Percentiles rank a stretch among this genome's conserved stretches.
Evolutionary conservation across 2,888 invertebrate species (phyloP).

Genomic region (Drosophila kuntzei): DNA sequence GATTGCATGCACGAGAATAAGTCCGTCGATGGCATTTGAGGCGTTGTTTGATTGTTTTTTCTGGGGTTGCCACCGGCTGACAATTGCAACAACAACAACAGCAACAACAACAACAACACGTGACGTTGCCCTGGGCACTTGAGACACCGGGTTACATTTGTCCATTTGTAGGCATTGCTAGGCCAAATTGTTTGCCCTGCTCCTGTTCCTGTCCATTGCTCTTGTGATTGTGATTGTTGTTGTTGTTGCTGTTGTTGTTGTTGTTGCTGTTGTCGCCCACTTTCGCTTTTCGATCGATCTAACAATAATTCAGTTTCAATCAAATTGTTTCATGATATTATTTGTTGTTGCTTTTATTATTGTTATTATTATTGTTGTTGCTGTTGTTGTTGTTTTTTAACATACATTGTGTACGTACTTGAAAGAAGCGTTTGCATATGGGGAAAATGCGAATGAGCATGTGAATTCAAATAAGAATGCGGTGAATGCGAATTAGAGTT

Average conservation of each 20-base stretch:
- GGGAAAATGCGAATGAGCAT: slow-evolving; percentile 40
- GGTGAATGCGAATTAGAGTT: slow-evolving; percentile 14
- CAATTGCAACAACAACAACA: slow-evolving; percentile 21
- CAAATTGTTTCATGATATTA: slow-evolving; percentile 67
- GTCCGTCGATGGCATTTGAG: slow-evolving; percentile 47
- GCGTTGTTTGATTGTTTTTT: slow-evolving; percentile 72
- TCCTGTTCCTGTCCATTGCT: slow-evolving; percentile 12
- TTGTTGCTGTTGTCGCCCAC: slow-evolving; percentile 52
- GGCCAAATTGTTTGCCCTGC: slow-evolving; percentile 47
- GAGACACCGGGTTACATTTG: slow-evolving; percentile 54
- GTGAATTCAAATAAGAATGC: slow-evolving; percentile 31
- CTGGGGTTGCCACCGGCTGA: slow-evolving; percentile 43
- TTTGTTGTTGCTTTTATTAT: slow-evolving; percentile 39
- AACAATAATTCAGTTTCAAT: slow-evolving; percentile 81
- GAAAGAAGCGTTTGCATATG: slow-evolving; percentile 42
- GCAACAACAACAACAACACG: slow-evolving; percentile 32
- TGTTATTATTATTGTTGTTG: slow-evolving; percentile 29
- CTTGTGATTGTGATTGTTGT: slow-evolving; percentile 24
- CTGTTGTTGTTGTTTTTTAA: slow-evolving; percentile 32
- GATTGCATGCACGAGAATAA: slow-evolving; percentile 63
- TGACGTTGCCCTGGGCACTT: slow-evolving; percentile 74
- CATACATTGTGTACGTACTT: slow-evolving; percentile 35
- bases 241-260: slow-evolving; percentile 23
- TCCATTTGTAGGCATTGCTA: slow-evolving; percentile 62
- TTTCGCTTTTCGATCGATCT: slow-evolving; percentile 82